phyloP scores from a whole-genome alignment of 2,797 vertebrate genomes.

The Tauraco hartlaubi region DNA sequence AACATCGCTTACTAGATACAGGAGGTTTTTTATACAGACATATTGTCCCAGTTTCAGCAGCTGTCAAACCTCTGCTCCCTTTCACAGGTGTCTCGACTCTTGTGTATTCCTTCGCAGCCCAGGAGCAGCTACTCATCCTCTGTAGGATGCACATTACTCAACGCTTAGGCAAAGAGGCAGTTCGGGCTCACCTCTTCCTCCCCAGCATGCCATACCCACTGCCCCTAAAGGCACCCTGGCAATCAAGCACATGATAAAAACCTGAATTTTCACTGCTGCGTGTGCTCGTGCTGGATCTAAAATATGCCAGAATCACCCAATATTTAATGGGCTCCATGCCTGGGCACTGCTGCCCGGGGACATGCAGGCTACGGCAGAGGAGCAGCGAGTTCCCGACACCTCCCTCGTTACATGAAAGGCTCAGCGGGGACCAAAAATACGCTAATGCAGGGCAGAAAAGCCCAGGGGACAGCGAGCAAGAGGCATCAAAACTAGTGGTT shows the following conservation, averaged over 20 bases:
- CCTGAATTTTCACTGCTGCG: background rate
- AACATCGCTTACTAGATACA: background rate
- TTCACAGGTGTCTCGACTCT: background rate
- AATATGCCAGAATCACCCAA: background rate
- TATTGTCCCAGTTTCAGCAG: background rate
- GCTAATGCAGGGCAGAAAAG: background rate
- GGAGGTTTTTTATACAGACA: background rate
- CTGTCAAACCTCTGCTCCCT: background rate
- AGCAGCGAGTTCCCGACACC: fast-evolving
- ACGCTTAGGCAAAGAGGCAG: background rate
- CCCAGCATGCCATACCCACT: background rate
- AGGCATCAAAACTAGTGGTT: background rate
- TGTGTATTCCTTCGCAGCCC: background rate
- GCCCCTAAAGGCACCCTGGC: background rate
- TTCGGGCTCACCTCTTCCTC: background rate
- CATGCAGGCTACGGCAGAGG: background rate
- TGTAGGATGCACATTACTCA: background rate
- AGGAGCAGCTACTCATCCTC: background rate
- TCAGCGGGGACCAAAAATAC: background rate
- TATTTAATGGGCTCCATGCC: background rate
- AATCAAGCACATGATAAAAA: background rate
- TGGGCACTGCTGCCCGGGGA: background rate
- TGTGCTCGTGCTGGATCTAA: background rate
- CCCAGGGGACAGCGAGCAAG: background rate
- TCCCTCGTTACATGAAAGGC: fast-evolving